These are phyloP conservation scores for Lepus americanus DNA, from an alignment of 2,113 vertebrate genomes.

Conservation along the genomic window DNA sequence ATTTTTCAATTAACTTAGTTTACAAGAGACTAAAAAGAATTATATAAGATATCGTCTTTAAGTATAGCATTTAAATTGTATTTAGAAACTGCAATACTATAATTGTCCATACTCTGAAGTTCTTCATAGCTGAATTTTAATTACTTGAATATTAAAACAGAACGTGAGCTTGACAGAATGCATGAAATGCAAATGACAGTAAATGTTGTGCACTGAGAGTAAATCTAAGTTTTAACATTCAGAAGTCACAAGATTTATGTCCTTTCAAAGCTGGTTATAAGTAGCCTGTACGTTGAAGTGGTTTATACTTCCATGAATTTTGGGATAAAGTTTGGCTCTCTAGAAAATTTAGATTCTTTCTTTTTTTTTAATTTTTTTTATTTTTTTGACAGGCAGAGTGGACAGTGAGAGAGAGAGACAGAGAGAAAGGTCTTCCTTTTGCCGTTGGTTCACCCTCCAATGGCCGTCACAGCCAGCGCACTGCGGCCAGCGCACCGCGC, in stretches of 20 bases:
- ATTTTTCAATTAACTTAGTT: slow-evolving; percentile 59
- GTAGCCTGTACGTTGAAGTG: background rate
- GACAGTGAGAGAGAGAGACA: no score
- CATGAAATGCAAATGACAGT: background rate
- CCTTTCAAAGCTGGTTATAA: background rate
- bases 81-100: slow-evolving; percentile 25
- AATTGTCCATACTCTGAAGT: slow-evolving; percentile 41
- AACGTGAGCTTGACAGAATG: background rate
- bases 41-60: slow-evolving; percentile 21
- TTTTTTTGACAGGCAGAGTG: no score
- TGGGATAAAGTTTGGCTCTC: background rate
- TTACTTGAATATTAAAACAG: slow-evolving; percentile 33
- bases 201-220: background rate
- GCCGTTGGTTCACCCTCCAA: no score
- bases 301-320: background rate
- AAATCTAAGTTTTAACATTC: background rate
- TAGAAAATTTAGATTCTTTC: background rate
- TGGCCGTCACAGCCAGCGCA: no score
- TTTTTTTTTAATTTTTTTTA: no score
- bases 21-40: slow-evolving; percentile 39
- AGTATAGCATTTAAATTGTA: slow-evolving; percentile 54
- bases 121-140: slow-evolving; percentile 53
- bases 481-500: no score
- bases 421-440: no score
- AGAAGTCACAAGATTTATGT: background rate